Conservation (phyloP, 2,113 vertebrate species). For the Dendrocopos noguchii region DNA sequence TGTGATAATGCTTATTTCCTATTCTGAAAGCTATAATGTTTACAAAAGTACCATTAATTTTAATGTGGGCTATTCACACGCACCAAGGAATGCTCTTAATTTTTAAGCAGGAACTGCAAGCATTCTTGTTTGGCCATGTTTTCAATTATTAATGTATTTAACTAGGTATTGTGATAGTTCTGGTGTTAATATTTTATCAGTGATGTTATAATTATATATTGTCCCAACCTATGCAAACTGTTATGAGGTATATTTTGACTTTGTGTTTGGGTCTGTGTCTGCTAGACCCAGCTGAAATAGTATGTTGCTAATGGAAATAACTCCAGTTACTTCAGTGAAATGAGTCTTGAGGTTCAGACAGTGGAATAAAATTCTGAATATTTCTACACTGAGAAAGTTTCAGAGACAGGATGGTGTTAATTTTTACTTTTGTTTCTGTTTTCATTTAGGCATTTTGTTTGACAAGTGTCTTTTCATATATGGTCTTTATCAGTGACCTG, state of each 20-base stretch:
- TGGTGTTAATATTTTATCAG: constrained; percentile 33
- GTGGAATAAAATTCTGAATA: not conserved
- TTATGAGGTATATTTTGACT: not conserved
- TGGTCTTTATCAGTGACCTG: not conserved
- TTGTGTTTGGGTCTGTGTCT: not conserved
- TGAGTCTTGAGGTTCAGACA: not conserved
- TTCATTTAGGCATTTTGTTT: not conserved
- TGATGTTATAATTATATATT: not conserved
- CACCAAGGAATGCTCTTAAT: not conserved
- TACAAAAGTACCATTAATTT: constrained; percentile 41
- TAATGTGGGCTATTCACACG: not conserved
- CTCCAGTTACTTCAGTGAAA: not conserved
- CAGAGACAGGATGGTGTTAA: accelerated
- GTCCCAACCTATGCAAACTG: not conserved
- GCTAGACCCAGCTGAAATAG: not conserved
- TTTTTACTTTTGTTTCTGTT: not conserved
- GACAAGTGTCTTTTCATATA: not conserved
- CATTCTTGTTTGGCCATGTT: not conserved
- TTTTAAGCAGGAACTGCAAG: constrained; percentile 35
- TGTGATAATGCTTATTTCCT: not conserved
- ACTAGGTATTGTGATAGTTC: not conserved
- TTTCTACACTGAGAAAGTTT: not conserved
- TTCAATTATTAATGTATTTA: constrained; percentile 57
- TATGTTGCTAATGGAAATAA: not conserved
- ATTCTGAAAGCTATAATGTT: not conserved